Conservation (phyloP, 1,140 invertebrate species). For the Brachionus sp. region DNA sequence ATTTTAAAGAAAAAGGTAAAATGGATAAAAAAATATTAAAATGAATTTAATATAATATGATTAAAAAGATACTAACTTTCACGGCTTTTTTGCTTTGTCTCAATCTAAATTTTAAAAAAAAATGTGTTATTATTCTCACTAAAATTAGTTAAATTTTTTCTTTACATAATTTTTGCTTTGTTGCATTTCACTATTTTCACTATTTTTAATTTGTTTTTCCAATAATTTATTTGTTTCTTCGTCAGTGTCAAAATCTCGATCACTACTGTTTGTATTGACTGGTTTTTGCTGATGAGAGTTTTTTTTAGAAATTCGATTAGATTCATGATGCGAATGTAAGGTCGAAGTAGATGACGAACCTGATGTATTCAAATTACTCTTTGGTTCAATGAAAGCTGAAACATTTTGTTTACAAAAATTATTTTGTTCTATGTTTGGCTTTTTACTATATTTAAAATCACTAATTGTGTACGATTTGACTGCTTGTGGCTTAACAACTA, state of each 20-base stretch:
- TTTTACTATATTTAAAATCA: not conserved
- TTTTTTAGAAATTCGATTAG: not conserved
- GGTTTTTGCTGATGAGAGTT: not conserved
- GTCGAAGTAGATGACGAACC: not conserved
- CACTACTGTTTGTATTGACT: not conserved
- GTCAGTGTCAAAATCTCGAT: conserved; percentile 58
- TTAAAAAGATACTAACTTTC: conserved; percentile 34
- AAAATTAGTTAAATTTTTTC: not conserved
- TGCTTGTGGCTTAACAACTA: not conserved
- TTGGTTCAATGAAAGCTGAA: not conserved
- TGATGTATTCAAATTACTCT: not conserved
- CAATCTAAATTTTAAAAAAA: not conserved
- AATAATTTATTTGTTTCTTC: conserved; percentile 59
- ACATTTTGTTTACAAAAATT: not conserved
- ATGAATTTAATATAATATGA: not conserved
- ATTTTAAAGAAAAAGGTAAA: not conserved
- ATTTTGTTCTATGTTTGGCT: not conserved
- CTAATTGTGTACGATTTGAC: not conserved
- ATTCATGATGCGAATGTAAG: not conserved
- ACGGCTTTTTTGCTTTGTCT: conserved; percentile 21
- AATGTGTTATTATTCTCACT: not conserved
- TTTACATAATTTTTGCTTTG: conserved; percentile 13
- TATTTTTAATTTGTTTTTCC: conserved; percentile 51
- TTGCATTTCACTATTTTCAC: conserved; percentile 53
- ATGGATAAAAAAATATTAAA: conserved; percentile 22